Base-by-base conservation (phyloP, 2,113 vertebrate species). In the Paedocypris sp. region DNA sequence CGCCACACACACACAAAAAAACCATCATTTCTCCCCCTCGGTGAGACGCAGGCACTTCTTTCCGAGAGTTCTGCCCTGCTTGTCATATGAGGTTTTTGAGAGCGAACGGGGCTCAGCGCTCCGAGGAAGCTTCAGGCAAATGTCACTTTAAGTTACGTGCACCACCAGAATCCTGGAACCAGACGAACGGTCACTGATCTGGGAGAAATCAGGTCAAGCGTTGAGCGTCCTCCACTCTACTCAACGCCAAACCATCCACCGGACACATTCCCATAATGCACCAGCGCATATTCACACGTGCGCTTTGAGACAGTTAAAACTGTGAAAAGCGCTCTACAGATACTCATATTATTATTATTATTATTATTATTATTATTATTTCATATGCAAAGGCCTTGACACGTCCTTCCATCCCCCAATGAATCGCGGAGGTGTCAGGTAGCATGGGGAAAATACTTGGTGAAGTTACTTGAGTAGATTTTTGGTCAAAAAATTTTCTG, bases 121-220 rank as follows among this genome's bases (percentile, higher is more conserved):
- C 78, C 71, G 78, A 92, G 90, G 87, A 84, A 87, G 89, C 90
- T 93, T 80, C 82, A 83, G 92, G 93, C 88, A 86, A 90, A 83
- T 94, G 92, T 92, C 92, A 92, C 86, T 91, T 91, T 91, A 89
- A 89, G 88, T 94, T 92, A 91, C 88, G 87, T 79, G 77, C 79
- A 79, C 86, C 82, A 83, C 79, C 53, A 77, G 86, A 90, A 91
- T 83, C 82, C 83, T 81, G 85, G 84, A 88, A 81, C 83, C 75
- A 73, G 83, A 90, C 91, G 83, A 86, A 82, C 80, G 87, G 88
- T 92, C 90, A 89, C 86, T 91, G 89, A 91, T 94, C 90, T 91
- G 85, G 86, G 84, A 83, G 89, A 88, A 94, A 92, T 90, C 87
- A 88, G 90, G 91, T 92, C 89, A 91, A 91, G 90, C 79, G 77